Evolutionary conservation across 1,140 invertebrate genomes (phyloP), one percentile per base, ranked within the genome.

Genomic region (Drosophila tristis): DNA sequence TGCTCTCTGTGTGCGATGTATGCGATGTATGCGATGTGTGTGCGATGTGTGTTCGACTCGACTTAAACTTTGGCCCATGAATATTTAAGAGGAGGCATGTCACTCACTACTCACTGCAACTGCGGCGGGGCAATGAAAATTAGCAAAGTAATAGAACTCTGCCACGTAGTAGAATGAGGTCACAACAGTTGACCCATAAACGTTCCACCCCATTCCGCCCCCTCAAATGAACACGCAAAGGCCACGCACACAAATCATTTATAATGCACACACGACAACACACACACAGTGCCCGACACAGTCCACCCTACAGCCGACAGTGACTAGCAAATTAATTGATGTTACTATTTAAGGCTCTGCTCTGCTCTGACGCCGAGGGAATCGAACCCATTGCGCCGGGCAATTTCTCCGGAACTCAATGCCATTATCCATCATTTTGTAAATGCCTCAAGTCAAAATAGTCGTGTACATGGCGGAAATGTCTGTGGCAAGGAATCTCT

Each of bases 251-350:
- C 85, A 87, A 87, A 87, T 87, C 82, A 87, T 87, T 79, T 68
- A 82, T 87, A 87, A 87, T 87, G 82, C 61, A 87, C 61, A 87
- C 84, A 86, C 61, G 78, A 79, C 82, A 82, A 68, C 72, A 50
- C 49, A 31, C 29, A 31, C 26, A 25, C 23, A 25, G 23, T 23
- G 1, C 23, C 23, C 23, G 23, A 16, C 16, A 16, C 16, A 16
- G 16, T 16, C 23, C 2, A 87, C 82, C 6, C 1, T 2, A 29
- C 26, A 29, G 7, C 26, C 81, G 81, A 87, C 81, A 87, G 81
- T 86, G 82, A 81, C 84, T 87, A 79, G 84, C 75, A 74, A 72
- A 89, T 87, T 87, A 87, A 87, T 87, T 87, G 84, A 87, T 81
- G 82, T 58, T 66, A 73, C 78, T 70, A 89, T 87, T 87, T 89